phyloP scores from a whole-genome alignment of 1,140 invertebrate species.

The Leptoteleia sp. region DNA sequence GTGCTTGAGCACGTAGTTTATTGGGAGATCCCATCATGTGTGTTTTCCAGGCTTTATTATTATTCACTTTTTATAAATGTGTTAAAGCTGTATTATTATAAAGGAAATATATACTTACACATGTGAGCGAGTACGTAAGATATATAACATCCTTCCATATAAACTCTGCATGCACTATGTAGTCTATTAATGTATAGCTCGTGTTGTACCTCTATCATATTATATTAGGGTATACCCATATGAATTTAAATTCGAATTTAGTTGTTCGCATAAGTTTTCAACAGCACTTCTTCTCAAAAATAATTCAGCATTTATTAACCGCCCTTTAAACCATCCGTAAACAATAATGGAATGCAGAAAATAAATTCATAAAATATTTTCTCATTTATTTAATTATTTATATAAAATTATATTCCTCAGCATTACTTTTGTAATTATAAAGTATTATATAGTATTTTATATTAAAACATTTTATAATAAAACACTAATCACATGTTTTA shows the following conservation, averaged over 20 bases:
- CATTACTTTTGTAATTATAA: too few relatives aligned
- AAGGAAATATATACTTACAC: constrained; percentile 10
- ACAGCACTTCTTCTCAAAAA: too few relatives aligned
- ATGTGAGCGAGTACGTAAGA: constrained; percentile 5
- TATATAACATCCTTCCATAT: constrained; percentile 14
- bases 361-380: too few relatives aligned
- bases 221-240: neutral
- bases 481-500: too few relatives aligned
- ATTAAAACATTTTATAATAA: too few relatives aligned
- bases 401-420: too few relatives aligned
- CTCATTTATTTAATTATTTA: too few relatives aligned
- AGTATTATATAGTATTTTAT: too few relatives aligned
- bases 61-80: constrained; percentile 24
- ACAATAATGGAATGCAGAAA: too few relatives aligned
- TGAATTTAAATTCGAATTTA: neutral
- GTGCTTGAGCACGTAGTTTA: constrained; percentile 24
- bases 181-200: constrained; percentile 6
- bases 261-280: too few relatives aligned
- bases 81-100: constrained; percentile 24
- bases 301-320: too few relatives aligned
- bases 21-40: constrained; percentile 25
- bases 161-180: neutral
- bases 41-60: constrained; percentile 30
- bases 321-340: too few relatives aligned
- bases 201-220: neutral